These are phyloP conservation scores for Diaphora mendica DNA, from an alignment of 2,888 invertebrate species.

Conservation along the genomic window DNA sequence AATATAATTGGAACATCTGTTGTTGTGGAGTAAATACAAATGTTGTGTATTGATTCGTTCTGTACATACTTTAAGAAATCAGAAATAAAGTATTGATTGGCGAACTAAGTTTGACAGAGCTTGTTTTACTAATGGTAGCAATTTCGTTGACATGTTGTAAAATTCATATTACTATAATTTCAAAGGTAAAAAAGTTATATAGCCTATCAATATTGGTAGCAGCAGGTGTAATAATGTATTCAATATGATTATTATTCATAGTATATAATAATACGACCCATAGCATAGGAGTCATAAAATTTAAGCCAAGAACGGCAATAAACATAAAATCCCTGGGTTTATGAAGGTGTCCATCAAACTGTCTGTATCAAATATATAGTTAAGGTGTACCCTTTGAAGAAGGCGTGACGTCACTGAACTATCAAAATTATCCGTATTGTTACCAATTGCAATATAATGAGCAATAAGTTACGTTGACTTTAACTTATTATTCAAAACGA, in stretches of 20 bases:
- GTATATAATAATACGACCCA: constrained; percentile 5
- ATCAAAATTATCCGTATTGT: neutral
- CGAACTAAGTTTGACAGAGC: neutral
- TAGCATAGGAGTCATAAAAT: constrained; percentile 28
- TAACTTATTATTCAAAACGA: neutral
- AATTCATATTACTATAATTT: neutral
- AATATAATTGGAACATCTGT: neutral
- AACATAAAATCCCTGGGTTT: constrained; percentile 27
- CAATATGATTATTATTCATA: constrained; percentile 13
- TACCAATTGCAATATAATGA: neutral
- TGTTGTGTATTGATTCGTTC: too few species aligned
- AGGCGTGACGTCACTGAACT: neutral
- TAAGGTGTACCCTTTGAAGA: neutral
- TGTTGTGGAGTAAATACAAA: neutral
- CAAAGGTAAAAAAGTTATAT: neutral
- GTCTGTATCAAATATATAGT: constrained; percentile 14
- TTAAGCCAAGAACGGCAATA: constrained; percentile 21
- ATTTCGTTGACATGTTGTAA: too few species aligned
- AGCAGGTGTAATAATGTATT: neutral
- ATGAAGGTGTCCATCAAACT: constrained; percentile 19
- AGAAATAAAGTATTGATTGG: neutral
- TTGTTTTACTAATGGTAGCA: neutral
- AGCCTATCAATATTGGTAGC: neutral
- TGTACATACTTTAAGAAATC: neutral
- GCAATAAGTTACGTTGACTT: neutral